A percentile compares a stretch with the other conserved stretches of the same genome.
Evolutionary conservation across 2,888 invertebrate species (phyloP).

Genomic region (Idaea biselata): DNA sequence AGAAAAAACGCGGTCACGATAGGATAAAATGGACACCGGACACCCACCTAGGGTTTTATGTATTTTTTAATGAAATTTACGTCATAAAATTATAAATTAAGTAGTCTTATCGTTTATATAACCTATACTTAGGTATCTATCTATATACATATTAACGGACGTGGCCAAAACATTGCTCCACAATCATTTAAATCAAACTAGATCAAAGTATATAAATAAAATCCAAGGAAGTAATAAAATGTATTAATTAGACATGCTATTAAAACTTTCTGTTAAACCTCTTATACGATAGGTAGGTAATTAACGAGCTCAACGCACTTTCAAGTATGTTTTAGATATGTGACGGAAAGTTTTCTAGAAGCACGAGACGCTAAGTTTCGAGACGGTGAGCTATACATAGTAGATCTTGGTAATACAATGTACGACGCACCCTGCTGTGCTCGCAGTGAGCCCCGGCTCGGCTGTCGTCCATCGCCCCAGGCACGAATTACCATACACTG

Average conservation of each 20-base stretch:
- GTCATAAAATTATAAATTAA: neutral
- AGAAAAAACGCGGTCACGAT: constrained; percentile 39
- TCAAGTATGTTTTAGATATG: constrained; percentile 24
- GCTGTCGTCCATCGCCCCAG: constrained; percentile 35
- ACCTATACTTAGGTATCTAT: neutral
- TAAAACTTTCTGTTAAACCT: constrained; percentile 25
- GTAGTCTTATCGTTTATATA: neutral
- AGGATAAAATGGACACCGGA: constrained; percentile 40
- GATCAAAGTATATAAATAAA: constrained; percentile 3
- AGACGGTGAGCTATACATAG: constrained; percentile 6
- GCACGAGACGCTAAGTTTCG: constrained; percentile 26
- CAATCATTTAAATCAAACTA: neutral
- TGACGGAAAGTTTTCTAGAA: constrained; percentile 19
- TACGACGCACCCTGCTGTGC: constrained; percentile 37
- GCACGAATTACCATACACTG: constrained; percentile 53
- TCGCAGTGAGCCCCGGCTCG: constrained; percentile 10
- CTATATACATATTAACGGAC: neutral
- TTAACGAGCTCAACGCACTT: constrained; percentile 20
- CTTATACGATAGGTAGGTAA: constrained; percentile 24
- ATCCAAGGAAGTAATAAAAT: constrained; percentile 12
- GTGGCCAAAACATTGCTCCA: neutral
- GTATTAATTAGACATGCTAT: constrained; percentile 22
- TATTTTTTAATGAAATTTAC: neutral
- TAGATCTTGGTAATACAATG: constrained; percentile 20
- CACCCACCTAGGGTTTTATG: constrained; percentile 26